Percentiles rank a stretch among this genome's conserved stretches.
Conservation (phyloP, 2,113 vertebrate genomes). For the Malurus elegans region DNA sequence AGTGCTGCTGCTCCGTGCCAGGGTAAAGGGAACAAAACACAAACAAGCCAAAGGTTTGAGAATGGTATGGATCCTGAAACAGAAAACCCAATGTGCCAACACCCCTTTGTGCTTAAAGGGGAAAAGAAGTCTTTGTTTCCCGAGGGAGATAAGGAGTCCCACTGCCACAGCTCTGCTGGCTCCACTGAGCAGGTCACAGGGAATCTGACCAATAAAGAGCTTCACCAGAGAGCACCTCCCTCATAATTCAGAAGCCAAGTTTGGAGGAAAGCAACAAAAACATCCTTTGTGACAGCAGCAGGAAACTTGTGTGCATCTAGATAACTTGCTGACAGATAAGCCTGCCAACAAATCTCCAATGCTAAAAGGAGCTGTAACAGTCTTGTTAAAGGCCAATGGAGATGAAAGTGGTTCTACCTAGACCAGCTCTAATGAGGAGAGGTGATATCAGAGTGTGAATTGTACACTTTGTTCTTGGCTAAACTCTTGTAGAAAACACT, state of each 20-base stretch:
- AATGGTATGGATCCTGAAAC: not conserved
- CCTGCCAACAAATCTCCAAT: not conserved
- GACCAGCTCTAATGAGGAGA: not conserved
- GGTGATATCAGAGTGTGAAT: not conserved
- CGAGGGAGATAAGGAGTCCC: not conserved
- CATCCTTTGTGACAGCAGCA: not conserved
- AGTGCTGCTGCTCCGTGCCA: not conserved
- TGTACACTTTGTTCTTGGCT: not conserved
- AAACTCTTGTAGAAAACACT: not conserved
- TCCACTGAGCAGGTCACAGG: not conserved
- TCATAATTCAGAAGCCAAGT: not conserved
- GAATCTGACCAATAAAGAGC: not conserved
- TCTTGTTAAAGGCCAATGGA: not conserved
- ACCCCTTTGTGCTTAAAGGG: fast-evolving
- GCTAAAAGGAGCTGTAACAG: not conserved
- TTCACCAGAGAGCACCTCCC: not conserved
- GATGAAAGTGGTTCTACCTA: not conserved
- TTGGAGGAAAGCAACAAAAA: not conserved
- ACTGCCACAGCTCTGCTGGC: not conserved
- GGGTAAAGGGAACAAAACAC: not conserved
- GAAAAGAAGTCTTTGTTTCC: not conserved
- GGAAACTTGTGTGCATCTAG: conserved; percentile 4
- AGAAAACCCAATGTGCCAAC: not conserved
- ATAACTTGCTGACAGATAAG: not conserved
- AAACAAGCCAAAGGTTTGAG: not conserved